Conservation (phyloP, 2,888 invertebrate genomes). For the Hemaris fuciformis region DNA sequence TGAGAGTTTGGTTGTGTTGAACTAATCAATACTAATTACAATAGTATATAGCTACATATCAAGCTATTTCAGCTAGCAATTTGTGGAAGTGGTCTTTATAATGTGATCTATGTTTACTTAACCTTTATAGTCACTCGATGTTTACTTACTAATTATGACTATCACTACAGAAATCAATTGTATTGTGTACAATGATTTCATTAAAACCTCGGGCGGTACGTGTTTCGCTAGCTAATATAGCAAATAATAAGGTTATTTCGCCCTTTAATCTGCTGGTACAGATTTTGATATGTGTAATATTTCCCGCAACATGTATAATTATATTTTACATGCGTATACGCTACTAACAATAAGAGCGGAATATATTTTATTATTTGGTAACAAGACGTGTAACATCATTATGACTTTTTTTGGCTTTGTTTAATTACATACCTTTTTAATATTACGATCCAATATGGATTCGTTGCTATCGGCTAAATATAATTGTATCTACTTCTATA, state of each 20-base stretch:
- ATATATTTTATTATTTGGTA: not conserved
- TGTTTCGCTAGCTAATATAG: conserved; percentile 25
- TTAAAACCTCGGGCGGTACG: conserved; percentile 29
- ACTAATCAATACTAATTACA: conserved; percentile 10
- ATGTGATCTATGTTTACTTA: not conserved
- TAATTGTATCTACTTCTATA: not conserved
- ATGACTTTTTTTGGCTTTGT: not conserved
- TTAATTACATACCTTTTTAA: not conserved
- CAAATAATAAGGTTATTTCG: not conserved
- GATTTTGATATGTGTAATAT: not conserved
- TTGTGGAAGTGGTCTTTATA: not conserved
- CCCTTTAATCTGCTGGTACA: not conserved
- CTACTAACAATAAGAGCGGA: not conserved
- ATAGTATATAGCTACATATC: not conserved
- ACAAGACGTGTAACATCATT: not conserved
- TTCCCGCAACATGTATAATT: not conserved
- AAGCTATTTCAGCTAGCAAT: not conserved
- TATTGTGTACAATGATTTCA: conserved; percentile 16
- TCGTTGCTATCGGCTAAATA: not conserved
- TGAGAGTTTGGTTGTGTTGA: not conserved
- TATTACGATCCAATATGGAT: no score
- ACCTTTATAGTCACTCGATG: not conserved
- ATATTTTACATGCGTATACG: not conserved
- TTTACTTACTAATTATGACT: not conserved
- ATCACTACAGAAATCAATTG: conserved; percentile 11